Evolutionary conservation across 1,140 invertebrate species (phyloP).

Genomic region (Liolophura sinensis): DNA sequence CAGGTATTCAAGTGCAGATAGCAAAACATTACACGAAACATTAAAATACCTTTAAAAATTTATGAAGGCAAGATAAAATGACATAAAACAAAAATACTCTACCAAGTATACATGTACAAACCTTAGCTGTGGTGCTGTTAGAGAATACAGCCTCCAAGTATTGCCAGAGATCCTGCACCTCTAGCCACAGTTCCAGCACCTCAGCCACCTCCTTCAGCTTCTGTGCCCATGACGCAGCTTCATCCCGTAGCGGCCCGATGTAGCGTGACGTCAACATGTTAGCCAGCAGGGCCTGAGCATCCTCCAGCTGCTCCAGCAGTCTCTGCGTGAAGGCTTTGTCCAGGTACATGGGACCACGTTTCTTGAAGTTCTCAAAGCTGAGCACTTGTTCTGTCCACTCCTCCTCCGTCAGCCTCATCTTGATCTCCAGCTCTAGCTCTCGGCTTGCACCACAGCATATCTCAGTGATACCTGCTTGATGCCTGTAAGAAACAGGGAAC

Average conservation of each 20-base stretch:
- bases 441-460: constrained; percentile 54
- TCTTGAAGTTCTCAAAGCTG: constrained; percentile 57
- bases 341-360: constrained; percentile 54
- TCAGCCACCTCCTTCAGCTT: constrained; percentile 59
- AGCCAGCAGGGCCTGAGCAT: constrained; percentile 56
- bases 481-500: constrained; percentile 39
- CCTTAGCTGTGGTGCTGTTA: constrained; percentile 44
- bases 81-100: background rate
- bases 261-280: constrained; percentile 55
- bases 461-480: constrained; percentile 54
- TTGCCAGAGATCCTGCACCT: constrained; percentile 59
- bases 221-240: constrained; percentile 57
- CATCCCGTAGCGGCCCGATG: constrained; percentile 55
- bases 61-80: background rate
- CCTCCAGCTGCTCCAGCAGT: constrained; percentile 58
- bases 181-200: constrained; percentile 58
- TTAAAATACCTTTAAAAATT: background rate
- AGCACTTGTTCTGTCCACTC: constrained; percentile 61
- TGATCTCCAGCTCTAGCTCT: constrained; percentile 58
- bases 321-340: constrained; percentile 55
- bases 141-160: constrained; percentile 57
- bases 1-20: too few species aligned
- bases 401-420: constrained; percentile 57
- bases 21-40: background rate
- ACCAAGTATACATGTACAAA: constrained; percentile 14